A percentile compares a stretch with the other conserved stretches of the same genome.
phyloP scores from a whole-genome alignment of 2,797 vertebrate species.

The Leptoclinus maculatus region DNA sequence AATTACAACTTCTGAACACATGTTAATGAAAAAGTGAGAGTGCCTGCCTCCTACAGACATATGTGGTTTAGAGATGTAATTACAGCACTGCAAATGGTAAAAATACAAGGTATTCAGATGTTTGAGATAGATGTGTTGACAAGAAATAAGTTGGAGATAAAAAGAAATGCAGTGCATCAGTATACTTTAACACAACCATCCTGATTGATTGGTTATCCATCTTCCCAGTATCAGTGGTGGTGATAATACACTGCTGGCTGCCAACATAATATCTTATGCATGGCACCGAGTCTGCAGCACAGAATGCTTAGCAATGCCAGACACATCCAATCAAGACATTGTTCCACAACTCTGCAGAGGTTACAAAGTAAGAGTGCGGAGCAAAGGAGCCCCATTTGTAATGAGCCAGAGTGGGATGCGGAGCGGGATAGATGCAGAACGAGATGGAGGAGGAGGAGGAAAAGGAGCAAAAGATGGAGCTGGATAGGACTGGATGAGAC shows the following conservation, averaged over 20 bases:
- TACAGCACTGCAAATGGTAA: constrained; percentile 21
- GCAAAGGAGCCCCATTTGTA: constrained; percentile 53
- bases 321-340: constrained; percentile 75
- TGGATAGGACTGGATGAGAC: constrained; percentile 47
- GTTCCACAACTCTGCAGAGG: constrained; percentile 65
- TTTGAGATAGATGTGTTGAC: constrained; percentile 11
- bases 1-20: constrained; percentile 16
- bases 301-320: constrained; percentile 64
- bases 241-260: constrained; percentile 42
- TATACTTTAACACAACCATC: constrained; percentile 6
- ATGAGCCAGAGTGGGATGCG: constrained; percentile 56
- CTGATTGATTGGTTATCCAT: constrained; percentile 35
- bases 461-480: constrained; percentile 32
- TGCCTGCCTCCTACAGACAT: constrained; percentile 8
- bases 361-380: constrained; percentile 49
- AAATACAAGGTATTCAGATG: constrained; percentile 26
- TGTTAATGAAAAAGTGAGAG: constrained; percentile 33
- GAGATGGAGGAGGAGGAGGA: constrained; percentile 43
- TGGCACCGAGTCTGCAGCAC: constrained; percentile 57
- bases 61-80: constrained; percentile 20
- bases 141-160: neutral
- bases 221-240: constrained; percentile 28
- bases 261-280: constrained; percentile 50
- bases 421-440: constrained; percentile 42
- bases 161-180: constrained; percentile 10